Evolutionary conservation across 2,888 invertebrate species (phyloP), one percentile per base, ranked within the genome.

Genomic region (Andrena bucephala): DNA sequence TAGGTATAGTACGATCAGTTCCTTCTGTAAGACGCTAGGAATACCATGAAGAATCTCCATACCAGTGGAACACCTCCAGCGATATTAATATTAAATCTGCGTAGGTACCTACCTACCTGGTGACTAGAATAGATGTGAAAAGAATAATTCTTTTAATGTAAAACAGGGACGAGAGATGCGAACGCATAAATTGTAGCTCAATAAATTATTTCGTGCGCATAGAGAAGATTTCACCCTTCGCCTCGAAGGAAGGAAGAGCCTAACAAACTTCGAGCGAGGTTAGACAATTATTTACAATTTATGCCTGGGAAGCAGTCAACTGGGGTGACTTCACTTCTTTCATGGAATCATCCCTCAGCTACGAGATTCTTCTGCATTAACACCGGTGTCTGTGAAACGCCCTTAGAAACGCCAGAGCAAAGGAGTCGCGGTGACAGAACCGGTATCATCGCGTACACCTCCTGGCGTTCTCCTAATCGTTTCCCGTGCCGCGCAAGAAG

Each of bases 391-490:
- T 10, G 27, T 36, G 10, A 20, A 77, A 48, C 2, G n/a, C 4
- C 5, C 57, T 75, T 50, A 42, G 54, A 36, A 67, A 48, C 10
- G 36, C 10, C 27, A 62, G 16, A 54, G 16, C 50, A 67, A 68
- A 72, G 63, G 29, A 36, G 20, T 50, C 10, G 29, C 36, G 85
- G 69, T 70, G 86, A 80, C 60, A 62, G 79, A 85, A 78, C 79
- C 73, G 71, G 79, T 74, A 77, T 85, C 83, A 60, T 74, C 71
- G 68, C 24, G 65, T 57, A 63, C 71, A 65, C 62, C 62, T 60
- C 68, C 60, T 59, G 72, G 70, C 75, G 85, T 77, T 88, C 81
- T 57, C 77, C 80, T 79, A 86, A 88, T 86, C 83, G 73, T 77
- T 76, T 74, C 77, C 71, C 72, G 71, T 31, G 63, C 78, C 60